Conservation (phyloP, 2,113 vertebrate species). For the Gobiocypris rarus region DNA sequence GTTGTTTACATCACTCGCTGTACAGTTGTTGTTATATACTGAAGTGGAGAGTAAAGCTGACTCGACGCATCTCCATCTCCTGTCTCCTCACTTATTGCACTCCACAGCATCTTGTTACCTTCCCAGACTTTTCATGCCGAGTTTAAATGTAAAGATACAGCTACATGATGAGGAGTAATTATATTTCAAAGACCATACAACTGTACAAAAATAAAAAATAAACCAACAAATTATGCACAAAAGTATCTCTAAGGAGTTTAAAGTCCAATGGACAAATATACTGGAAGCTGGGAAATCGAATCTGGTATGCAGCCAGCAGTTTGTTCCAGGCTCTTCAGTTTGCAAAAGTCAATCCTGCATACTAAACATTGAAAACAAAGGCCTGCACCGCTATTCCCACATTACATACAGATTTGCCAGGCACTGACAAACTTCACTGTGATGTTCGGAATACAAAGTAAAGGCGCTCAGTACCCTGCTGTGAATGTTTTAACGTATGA, state of each 20-base stretch:
- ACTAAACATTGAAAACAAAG: slow-evolving; percentile 44
- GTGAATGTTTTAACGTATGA: not conserved
- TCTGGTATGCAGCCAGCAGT: slow-evolving; percentile 27
- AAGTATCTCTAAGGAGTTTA: not conserved
- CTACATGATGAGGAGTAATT: not conserved
- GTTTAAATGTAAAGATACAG: not conserved
- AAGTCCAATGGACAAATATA: not conserved
- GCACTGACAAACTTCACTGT: not conserved
- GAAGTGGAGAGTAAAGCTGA: too few relatives aligned
- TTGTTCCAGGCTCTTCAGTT: slow-evolving; percentile 3
- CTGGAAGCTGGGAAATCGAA: slow-evolving; percentile 16
- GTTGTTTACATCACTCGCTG: too few relatives aligned
- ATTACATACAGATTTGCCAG: slow-evolving; percentile 15
- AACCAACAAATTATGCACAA: not conserved
- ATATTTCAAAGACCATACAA: not conserved
- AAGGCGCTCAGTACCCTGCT: not conserved
- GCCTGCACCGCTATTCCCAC: not conserved
- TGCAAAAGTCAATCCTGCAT: slow-evolving; percentile 39
- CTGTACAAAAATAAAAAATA: not conserved
- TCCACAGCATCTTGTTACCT: too few relatives aligned
- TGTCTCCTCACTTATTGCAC: too few relatives aligned
- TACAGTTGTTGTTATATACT: too few relatives aligned
- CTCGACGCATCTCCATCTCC: too few relatives aligned
- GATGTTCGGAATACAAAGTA: not conserved
- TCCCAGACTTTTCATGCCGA: too few relatives aligned